Base-by-base conservation (phyloP, 2,888 invertebrate genomes). In the Lepidochrysops patricia region DNA sequence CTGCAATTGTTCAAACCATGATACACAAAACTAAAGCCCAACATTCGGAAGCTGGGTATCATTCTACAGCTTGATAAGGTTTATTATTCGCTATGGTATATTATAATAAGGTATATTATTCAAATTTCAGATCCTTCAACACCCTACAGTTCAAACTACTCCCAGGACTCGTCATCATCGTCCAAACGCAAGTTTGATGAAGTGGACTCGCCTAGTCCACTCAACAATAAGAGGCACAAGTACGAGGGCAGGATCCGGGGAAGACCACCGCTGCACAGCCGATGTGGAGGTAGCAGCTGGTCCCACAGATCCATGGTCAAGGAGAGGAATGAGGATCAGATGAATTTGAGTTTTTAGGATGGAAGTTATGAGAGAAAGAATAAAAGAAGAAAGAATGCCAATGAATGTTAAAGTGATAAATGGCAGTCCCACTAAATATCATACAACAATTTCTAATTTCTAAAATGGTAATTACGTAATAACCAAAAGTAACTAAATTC, bases 201-300 rank as follows among this genome's bases (percentile, higher is more conserved):
- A 7, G 66, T 82, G 27, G 87, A 87, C 60, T 66, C 72, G 0
- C 82, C 80, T 3, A 89, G 89, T 63, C 89, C 90, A 0, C 59
- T 88, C 1, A 85, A 84, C 66, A 84, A 85, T 62, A 90, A 90
- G 62, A 76, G 81, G 6, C 79, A 83, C 23, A 89, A 84, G 57
- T 88, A 78, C 63, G 79, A 82, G 27, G 87, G 82, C 9, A 76
- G 83, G 61, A 86, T 90, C 58, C 68, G 75, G 27, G 86, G 86
- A 0, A 72, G 89, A 61, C 88, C 89, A 1, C 89, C 90, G 1
- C 66, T 90, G 12, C 72, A 69, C 58, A 77, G 73, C 58, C 64
- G 70, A 12, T 75, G 72, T 57, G 74, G 74, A 1, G 80, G 83
- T 0, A 74, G 81, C 0, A 43, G 19, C 19, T 43, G 43, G 43